Evolutionary conservation across 2,113 vertebrate species (phyloP).

Genomic region (Plecturocebus donacophilus): DNA sequence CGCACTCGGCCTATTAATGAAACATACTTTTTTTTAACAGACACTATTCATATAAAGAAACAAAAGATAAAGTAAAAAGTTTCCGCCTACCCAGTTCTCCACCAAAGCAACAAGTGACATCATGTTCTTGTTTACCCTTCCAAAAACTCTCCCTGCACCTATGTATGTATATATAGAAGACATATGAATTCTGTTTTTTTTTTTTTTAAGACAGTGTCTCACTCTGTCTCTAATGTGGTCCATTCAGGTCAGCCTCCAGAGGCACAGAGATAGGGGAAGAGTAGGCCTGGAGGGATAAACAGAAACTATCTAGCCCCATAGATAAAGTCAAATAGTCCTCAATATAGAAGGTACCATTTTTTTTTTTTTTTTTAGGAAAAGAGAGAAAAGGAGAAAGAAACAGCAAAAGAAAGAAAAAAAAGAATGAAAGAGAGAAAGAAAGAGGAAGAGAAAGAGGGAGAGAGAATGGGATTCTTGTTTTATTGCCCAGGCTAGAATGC

Average conservation of each 20-base stretch:
- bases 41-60: not conserved
- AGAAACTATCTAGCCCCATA: not conserved
- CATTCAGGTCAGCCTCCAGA: not conserved
- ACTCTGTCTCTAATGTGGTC: not conserved
- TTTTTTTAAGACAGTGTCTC: not conserved
- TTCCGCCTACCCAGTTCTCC: not conserved
- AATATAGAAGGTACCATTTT: too few species aligned
- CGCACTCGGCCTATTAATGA: too few species aligned
- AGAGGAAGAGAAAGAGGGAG: too few species aligned
- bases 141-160: not conserved
- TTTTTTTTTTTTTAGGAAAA: too few species aligned
- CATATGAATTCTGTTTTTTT: not conserved
- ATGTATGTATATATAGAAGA: not conserved
- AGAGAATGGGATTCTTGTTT: too few species aligned
- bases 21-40: not conserved
- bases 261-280: not conserved
- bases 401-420: too few species aligned
- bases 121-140: slow-evolving; percentile 20
- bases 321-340: not conserved
- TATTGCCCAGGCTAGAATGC: too few species aligned
- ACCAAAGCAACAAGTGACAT: not conserved
- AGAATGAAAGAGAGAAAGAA: too few species aligned
- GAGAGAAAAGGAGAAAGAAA: too few species aligned
- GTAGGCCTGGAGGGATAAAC: not conserved
- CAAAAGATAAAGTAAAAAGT: slow-evolving; percentile 17